Conservation (phyloP, 2,113 vertebrate species). For the Talpa occidentalis region DNA sequence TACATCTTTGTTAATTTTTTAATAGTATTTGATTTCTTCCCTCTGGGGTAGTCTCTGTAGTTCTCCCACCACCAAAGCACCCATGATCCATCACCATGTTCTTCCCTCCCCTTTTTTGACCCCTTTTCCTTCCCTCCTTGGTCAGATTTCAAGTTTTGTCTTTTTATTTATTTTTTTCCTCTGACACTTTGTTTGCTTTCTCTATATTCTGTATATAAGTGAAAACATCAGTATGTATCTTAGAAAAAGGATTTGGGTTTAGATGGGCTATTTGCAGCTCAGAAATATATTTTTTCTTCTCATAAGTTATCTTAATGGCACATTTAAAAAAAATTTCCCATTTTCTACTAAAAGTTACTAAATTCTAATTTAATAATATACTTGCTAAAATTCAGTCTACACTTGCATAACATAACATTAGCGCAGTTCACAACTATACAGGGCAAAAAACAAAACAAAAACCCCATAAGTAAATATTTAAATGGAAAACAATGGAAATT, state of each 20-base stretch:
- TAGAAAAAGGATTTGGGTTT: background rate
- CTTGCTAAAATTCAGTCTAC: background rate
- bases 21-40: no score
- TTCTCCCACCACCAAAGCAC: no score
- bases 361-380: constrained; percentile 8
- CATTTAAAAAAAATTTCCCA: background rate
- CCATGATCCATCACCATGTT: no score
- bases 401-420: background rate
- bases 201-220: no score
- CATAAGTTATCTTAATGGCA: background rate
- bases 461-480: background rate
- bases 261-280: background rate
- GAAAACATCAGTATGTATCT: no score
- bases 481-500: background rate
- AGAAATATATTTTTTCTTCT: background rate
- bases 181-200: no score
- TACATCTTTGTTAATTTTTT: no score
- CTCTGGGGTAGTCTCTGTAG: no score
- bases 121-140: no score
- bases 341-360: background rate
- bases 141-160: no score
- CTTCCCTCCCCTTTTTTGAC: no score
- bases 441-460: background rate
- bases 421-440: background rate
- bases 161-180: no score